Evolutionary conservation across 2,888 invertebrate species (phyloP).

Genomic region (Lymantria dispar): DNA sequence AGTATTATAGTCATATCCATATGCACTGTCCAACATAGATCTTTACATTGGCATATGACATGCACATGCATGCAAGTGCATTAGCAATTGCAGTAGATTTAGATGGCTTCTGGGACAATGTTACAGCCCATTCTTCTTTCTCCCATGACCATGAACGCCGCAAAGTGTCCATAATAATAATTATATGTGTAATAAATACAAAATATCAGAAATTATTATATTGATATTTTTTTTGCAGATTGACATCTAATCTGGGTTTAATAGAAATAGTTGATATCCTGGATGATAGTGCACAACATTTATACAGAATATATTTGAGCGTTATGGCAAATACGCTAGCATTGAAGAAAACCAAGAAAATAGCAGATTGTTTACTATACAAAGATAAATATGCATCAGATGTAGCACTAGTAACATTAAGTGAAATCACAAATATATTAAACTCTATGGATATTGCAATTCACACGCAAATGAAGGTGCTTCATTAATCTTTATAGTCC

Average conservation of each 20-base stretch:
- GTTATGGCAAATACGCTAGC: constrained; percentile 62
- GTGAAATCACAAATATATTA: constrained; percentile 60
- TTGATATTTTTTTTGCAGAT: constrained; percentile 9
- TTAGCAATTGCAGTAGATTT: too few species aligned
- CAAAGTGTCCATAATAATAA: too few species aligned
- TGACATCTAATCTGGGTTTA: constrained; percentile 44
- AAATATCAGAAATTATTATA: too few species aligned
- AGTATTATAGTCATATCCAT: too few species aligned
- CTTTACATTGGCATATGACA: too few species aligned
- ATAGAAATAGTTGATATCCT: constrained; percentile 63
- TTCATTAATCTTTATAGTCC: too few species aligned
- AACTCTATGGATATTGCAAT: constrained; percentile 68
- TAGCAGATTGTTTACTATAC: constrained; percentile 58
- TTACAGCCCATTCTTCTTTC: too few species aligned
- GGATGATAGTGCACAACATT: constrained; percentile 67
- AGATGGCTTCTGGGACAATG: too few species aligned
- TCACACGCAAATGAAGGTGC: constrained; percentile 65
- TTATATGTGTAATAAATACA: too few species aligned
- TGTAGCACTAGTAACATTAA: constrained; percentile 58
- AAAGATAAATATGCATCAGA: constrained; percentile 72
- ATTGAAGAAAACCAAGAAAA: constrained; percentile 58
- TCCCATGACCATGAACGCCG: too few species aligned
- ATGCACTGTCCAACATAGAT: too few species aligned
- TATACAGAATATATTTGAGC: constrained; percentile 68
- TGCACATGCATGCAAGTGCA: too few species aligned